Conservation (phyloP, 2,113 vertebrate species). For the Microcebus murinus region DNA sequence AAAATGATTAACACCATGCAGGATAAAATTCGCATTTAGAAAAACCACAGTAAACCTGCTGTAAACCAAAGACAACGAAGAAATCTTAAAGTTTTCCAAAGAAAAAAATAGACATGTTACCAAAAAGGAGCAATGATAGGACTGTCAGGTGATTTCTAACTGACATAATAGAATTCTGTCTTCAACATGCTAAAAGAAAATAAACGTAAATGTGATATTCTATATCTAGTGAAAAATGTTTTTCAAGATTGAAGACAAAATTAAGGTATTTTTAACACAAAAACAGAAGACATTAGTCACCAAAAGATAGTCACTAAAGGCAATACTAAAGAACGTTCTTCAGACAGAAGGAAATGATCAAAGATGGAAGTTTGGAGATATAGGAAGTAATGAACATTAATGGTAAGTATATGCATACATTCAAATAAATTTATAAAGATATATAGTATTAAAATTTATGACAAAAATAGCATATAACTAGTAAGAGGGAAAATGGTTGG, state of each 20-base stretch:
- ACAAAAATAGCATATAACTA: not conserved
- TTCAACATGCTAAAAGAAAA: not conserved
- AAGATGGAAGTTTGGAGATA: not conserved
- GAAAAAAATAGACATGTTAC: not conserved
- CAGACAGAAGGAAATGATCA: not conserved
- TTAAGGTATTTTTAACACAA: not conserved
- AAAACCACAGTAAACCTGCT: not conserved
- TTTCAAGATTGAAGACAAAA: not conserved
- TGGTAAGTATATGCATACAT: not conserved
- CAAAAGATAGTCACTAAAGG: not conserved
- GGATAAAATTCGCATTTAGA: not conserved
- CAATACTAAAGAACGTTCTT: not conserved
- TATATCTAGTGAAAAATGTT: not conserved
- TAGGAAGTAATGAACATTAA: not conserved
- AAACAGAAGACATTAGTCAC: not conserved
- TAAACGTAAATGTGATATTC: not conserved
- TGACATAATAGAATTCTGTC: not conserved
- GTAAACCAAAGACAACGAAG: not conserved
- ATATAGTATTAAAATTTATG: not conserved
- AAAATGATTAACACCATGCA: not conserved
- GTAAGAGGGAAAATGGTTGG: not conserved
- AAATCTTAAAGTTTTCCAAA: not conserved
- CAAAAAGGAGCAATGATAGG: not conserved
- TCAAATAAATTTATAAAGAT: not conserved
- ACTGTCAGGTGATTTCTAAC: not conserved